These are phyloP conservation scores for Nephila pilipes DNA, from an alignment of 1,140 invertebrate genomes.

Conservation along the genomic window DNA sequence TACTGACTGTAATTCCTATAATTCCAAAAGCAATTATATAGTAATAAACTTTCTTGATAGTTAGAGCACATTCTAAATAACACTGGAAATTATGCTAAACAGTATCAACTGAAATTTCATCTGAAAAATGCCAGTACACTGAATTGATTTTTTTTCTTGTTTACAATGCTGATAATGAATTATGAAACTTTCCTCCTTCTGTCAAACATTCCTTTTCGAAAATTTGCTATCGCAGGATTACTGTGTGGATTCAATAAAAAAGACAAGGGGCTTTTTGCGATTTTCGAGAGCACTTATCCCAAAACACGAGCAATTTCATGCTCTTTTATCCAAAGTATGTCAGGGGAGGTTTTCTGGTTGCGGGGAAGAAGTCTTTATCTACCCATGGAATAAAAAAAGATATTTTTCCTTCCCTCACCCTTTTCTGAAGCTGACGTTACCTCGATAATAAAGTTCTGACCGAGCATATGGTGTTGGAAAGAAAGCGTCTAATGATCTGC, in stretches of 20 bases:
- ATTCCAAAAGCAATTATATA: too few relatives aligned
- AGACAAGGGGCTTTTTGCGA: neutral
- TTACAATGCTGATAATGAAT: too few relatives aligned
- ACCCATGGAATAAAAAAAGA: neutral
- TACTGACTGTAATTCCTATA: too few relatives aligned
- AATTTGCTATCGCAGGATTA: too few relatives aligned
- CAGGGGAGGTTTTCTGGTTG: neutral
- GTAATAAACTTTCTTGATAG: too few relatives aligned
- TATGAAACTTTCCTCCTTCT: too few relatives aligned
- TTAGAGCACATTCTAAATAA: too few relatives aligned
- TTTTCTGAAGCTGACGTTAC: slow-evolving; percentile 40
- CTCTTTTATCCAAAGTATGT: neutral
- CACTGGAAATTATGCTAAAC: too few relatives aligned
- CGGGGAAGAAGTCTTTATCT: neutral
- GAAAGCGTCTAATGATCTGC: slow-evolving; percentile 71
- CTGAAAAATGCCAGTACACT: too few relatives aligned
- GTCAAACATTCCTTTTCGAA: too few relatives aligned
- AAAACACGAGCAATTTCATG: neutral
- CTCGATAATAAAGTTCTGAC: slow-evolving; percentile 54
- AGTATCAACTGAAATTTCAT: too few relatives aligned
- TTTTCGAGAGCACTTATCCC: neutral
- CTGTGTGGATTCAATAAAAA: neutral
- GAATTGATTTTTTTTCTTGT: too few relatives aligned
- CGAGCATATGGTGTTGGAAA: slow-evolving; percentile 57
- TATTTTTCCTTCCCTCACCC: neutral